These are phyloP conservation scores for Pecten maximus DNA, from an alignment of 2,888 invertebrate species.

Conservation along the genomic window DNA sequence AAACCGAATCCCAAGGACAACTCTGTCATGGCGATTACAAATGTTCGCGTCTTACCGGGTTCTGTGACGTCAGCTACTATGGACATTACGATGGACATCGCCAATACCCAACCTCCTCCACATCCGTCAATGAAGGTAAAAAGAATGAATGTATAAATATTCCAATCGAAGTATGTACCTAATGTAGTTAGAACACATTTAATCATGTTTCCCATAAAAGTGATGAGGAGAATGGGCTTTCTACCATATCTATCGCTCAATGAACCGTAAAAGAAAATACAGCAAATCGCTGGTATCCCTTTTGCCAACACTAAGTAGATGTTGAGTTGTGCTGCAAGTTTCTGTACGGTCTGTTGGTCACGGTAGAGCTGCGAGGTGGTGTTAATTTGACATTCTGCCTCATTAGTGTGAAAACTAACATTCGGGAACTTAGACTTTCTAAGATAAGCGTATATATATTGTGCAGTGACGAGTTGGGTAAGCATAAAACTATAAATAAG, in stretches of 20 bases:
- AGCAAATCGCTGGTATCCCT: slow-evolving; percentile 39
- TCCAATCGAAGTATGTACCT: slow-evolving; percentile 31
- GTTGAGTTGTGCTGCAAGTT: slow-evolving; percentile 23
- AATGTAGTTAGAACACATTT: slow-evolving; percentile 40
- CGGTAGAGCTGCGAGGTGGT: background rate
- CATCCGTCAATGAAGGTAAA: slow-evolving; percentile 44
- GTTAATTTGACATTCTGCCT: background rate
- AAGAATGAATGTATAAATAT: slow-evolving; percentile 41
- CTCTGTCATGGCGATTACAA: slow-evolving; percentile 44
- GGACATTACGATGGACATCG: slow-evolving; percentile 36
- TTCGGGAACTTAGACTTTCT: background rate
- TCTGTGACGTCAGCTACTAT: slow-evolving; percentile 44
- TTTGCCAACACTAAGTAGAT: slow-evolving; percentile 38
- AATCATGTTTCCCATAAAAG: slow-evolving; percentile 39
- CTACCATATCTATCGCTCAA: slow-evolving; percentile 49
- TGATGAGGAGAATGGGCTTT: slow-evolving; percentile 38
- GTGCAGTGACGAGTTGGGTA: background rate
- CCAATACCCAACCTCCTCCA: slow-evolving; percentile 38
- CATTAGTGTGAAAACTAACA: background rate
- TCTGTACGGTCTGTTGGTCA: slow-evolving; percentile 41
- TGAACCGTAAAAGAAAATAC: slow-evolving; percentile 15
- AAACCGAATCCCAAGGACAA: slow-evolving; percentile 39
- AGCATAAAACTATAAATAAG: background rate
- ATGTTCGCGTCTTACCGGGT: slow-evolving; percentile 43
- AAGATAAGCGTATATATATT: background rate